Evolutionary conservation across 2,113 vertebrate species (phyloP), one percentile per base, ranked within the genome.

Genomic region (Plectropomus leopardus): DNA sequence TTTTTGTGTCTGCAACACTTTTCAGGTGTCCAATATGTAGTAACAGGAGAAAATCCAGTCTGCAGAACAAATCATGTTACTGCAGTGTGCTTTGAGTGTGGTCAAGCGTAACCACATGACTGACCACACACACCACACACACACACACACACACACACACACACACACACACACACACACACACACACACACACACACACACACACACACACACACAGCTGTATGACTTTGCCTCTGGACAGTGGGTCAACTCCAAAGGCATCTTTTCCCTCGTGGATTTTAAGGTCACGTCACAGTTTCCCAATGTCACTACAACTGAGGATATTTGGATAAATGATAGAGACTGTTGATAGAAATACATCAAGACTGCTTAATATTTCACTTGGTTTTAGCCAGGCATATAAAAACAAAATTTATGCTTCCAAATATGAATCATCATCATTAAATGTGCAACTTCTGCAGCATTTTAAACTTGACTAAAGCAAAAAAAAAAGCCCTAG

Each of bases 141-240:
- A 67, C 48, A 76, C 67, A 55, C 58, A 36, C 40, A 67, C 51
- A 67, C 57, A 47, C 58, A 34, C 72, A 75, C 57, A 59, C 53
- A 67, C 48, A 76, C 67, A 55, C 58, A 36, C 40, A 67, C n/a
- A n/a, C n/a, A n/a, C n/a, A n/a, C n/a, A n/a, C n/a, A n/a, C n/a
- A n/a, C n/a, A n/a, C n/a, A n/a, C n/a, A n/a, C 58, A 66, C 60
- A 55, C 57, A 75, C 55, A 57, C 61, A 57, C 32, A 67, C 57
- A 47, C 58, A 34, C 72, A 75, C 57, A 59, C 53, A 67, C 48
- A 76, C 67, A 55, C 58, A 36, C 40, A 67, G 15, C 32, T 14
- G 5, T 32, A 19, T 32, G 57, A 67, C 80, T 63, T 72, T 53
- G 53, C 75, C 84, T 71, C 36, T 21, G 48, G 76, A 72, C 61